Evolutionary conservation across 1,140 invertebrate genomes (phyloP), one percentile per base, ranked within the genome.

Genomic region (Drosophila chauvacae): DNA sequence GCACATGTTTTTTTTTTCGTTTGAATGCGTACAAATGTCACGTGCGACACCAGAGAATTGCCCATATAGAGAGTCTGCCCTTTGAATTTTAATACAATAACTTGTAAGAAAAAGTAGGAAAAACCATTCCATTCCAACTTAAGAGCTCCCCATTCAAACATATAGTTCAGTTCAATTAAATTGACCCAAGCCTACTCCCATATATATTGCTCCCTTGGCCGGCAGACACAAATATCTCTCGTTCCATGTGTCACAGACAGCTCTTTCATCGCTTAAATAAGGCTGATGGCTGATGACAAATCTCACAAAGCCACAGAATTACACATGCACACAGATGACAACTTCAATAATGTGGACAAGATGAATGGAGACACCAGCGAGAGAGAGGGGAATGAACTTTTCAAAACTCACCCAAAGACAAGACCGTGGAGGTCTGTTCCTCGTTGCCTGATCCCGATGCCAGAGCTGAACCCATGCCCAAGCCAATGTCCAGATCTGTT

Each of bases 381-480:
- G 7, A 9, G 0, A 14, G 3, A 20, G 14, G 13, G 16, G 33
- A 11, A 23, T 28, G 23, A 14, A 9, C 20, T 26, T 41, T 13
- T 33, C 10, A 10, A 10, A 42, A 60, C 70, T 73, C 56, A 86
- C 83, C 83, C 76, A 72, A 35, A 20, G 83, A 86, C 71, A 86
- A 71, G 48, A 68, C 65, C 11, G 78, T 55, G 4, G 68, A 39
- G 41, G 65, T 45, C 11, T 50, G 55, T 6, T 80, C 48, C 42
- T 61, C 60, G 37, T 39, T 65, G 61, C 44, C 41, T 4, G 55
- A 30, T 14, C 59, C 28, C 28, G 69, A 33, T 10, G 26, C 26
- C 42, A 83, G 9, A 26, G 42, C 74, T 42, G 75, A 78, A 39
- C 56, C 63, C 41, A 68, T 5, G n/a, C 76, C 57, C 26, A 66